These are phyloP conservation scores for Erythrocercus mccallii DNA, from an alignment of 2,113 vertebrate species.

Conservation along the genomic window DNA sequence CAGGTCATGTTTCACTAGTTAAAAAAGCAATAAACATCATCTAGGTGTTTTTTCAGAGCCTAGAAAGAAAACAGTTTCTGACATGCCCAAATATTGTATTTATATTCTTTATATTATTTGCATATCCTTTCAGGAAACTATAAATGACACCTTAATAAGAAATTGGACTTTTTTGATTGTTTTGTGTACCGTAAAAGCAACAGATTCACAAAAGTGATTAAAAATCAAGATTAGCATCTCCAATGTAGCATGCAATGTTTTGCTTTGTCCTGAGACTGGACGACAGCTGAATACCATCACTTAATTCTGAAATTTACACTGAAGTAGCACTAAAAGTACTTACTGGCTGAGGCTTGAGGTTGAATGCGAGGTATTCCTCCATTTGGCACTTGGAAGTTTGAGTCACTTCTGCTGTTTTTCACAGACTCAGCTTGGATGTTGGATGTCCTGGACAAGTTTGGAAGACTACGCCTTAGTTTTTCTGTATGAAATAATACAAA, in stretches of 20 bases:
- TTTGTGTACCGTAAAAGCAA: not conserved
- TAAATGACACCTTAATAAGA: not conserved
- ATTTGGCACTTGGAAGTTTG: constrained; percentile 97
- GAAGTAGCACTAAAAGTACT: constrained; percentile 66
- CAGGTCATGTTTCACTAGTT: not conserved
- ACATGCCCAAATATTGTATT: not conserved
- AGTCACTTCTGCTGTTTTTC: constrained; percentile 96
- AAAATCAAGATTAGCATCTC: not conserved
- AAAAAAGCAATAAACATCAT: not conserved
- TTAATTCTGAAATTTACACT: not conserved
- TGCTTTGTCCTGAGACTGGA: not conserved
- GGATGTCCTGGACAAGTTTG: constrained; percentile 89
- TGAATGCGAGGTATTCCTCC: constrained; percentile 93
- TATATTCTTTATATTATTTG: not conserved
- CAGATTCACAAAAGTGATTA: not conserved
- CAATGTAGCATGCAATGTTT: not conserved
- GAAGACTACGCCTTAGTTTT: constrained; percentile 96
- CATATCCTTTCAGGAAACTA: not conserved
- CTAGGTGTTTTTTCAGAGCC: not conserved
- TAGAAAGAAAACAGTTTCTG: not conserved
- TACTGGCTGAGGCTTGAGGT: constrained; percentile 89
- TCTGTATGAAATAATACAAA: constrained; percentile 72
- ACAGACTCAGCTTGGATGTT: constrained; percentile 86
- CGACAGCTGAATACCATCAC: not conserved
- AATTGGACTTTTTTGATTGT: not conserved